Evolutionary conservation across 2,113 vertebrate genomes (phyloP).

Genomic region (Dicerorhinus sumatrensis): DNA sequence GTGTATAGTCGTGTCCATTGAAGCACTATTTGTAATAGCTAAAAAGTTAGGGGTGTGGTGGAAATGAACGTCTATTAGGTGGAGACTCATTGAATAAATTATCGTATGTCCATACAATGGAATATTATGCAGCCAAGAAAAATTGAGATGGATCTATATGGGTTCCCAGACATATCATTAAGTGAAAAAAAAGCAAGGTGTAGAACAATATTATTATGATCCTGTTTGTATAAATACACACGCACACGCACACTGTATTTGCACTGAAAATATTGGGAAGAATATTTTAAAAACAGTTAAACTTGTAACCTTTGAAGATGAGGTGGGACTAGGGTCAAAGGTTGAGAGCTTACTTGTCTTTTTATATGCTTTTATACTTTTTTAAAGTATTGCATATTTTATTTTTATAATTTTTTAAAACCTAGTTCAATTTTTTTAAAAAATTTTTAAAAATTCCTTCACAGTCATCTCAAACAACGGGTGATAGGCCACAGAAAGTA

Average conservation of each 20-base stretch:
- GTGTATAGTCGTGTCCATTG: neutral
- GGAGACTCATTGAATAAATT: neutral
- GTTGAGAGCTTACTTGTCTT: neutral
- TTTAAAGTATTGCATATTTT: neutral
- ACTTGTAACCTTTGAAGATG: neutral
- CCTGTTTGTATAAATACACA: neutral
- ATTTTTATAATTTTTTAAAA: neutral
- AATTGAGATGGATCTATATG: neutral
- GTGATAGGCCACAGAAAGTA: neutral
- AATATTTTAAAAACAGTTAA: neutral
- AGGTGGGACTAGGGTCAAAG: neutral
- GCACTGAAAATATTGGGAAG: slow-evolving; percentile 20
- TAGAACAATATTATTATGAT: neutral
- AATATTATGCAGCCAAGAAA: slow-evolving; percentile 17
- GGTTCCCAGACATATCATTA: neutral
- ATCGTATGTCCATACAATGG: neutral
- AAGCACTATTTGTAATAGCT: neutral
- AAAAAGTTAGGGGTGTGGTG: neutral
- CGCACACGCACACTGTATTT: neutral
- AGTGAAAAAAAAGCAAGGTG: neutral
- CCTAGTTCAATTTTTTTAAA: neutral
- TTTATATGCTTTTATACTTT: neutral
- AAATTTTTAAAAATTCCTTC: neutral
- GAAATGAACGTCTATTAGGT: neutral
- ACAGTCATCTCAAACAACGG: neutral